Evolutionary conservation across 2,888 invertebrate species (phyloP), one percentile per base, ranked within the genome.

Genomic region (Psococerastis gibbosa): DNA sequence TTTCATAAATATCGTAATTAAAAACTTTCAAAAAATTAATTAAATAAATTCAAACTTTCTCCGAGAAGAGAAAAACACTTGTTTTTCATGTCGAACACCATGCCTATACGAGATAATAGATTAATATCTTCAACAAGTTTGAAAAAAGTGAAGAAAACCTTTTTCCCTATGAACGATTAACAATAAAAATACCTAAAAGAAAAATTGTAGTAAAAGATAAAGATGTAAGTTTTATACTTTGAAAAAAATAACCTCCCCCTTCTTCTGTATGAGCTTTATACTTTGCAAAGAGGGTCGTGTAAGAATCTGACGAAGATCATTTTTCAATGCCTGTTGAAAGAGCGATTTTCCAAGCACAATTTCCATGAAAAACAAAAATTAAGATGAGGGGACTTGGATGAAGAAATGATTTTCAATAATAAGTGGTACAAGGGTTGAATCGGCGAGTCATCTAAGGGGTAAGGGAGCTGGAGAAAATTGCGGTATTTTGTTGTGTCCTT

Each of bases 401-500:
- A 38, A 20, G n/a, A 38, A 38, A 38, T 38, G 38, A 38, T 38
- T 38, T 38, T 38, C 20, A 38, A 38, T 20, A 38, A 38, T 38
- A 38, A 38, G 38, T 38, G 38, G 38, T 38, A 20, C 20, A 38
- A 38, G 38, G 38, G 17, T 17, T 17, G 38, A 38, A 38, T 18
- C 13, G n/a, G 38, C 38, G 22, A 38, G 38, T 22, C 16, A 20
- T 20, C 27, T 11, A 6, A 9, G 11, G 8, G 27, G 27, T 27
- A 11, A 27, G 11, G 27, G 27, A 11, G 27, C 27, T n/a, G n/a
- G n/a, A n/a, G n/a, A n/a, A n/a, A n/a, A n/a, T n/a, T n/a, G n/a
- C n/a, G n/a, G n/a, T n/a, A n/a, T n/a, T n/a, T n/a, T n/a, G n/a
- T n/a, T n/a, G n/a, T n/a, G n/a, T n/a, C n/a, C n/a, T n/a, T n/a